Percentiles rank a stretch among this genome's conserved stretches.
Conservation (phyloP, 2,888 invertebrate genomes). For the Pseudococcus jackbeardsleyi region DNA sequence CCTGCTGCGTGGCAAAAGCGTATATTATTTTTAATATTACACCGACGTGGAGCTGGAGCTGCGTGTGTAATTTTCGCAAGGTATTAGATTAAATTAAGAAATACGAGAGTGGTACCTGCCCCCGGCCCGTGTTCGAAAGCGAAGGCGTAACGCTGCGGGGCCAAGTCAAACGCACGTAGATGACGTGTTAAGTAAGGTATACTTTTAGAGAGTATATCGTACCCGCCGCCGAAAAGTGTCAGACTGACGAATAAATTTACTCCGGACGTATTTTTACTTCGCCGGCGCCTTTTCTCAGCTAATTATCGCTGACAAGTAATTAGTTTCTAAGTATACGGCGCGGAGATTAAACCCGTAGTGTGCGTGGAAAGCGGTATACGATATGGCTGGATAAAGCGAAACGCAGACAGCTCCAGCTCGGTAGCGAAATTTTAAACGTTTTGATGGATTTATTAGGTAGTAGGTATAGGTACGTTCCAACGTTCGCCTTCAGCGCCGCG, state of each 20-base stretch:
- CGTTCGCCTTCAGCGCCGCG: no score
- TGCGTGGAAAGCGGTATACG: not conserved
- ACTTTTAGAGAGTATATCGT: not conserved
- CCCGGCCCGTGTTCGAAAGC: no score
- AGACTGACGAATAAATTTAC: conserved; percentile 9
- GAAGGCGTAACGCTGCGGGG: not conserved
- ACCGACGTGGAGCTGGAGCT: not conserved
- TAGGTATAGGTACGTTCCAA: no score
- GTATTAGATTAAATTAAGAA: conserved; percentile 10
- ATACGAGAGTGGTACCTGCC: not conserved
- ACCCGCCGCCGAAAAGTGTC: not conserved
- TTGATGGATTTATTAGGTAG: no score
- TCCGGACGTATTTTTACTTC: not conserved
- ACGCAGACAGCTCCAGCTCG: no score
- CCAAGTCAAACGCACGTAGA: not conserved
- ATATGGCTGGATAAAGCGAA: no score
- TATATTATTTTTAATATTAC: not conserved
- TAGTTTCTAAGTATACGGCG: not conserved
- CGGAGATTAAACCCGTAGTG: not conserved
- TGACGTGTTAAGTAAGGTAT: not conserved
- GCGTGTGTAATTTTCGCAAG: conserved; percentile 6
- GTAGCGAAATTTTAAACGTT: no score
- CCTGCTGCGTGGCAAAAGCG: no score
- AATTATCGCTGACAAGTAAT: conserved; percentile 22
- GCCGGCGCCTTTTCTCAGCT: not conserved